Evolutionary conservation across 1,140 invertebrate species (phyloP).

Genomic region (Metopolophium dirhodum): DNA sequence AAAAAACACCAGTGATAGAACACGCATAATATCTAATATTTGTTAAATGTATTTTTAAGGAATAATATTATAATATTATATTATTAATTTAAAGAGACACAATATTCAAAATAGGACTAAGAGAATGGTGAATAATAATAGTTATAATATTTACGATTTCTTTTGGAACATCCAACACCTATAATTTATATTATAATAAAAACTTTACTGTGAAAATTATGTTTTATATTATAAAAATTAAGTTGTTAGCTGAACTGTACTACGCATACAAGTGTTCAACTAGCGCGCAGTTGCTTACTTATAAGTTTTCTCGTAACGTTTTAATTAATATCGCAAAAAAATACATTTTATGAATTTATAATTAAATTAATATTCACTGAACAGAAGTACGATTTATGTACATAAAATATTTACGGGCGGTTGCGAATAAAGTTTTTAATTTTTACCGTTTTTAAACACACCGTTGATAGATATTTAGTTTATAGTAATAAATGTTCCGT

Average conservation of each 20-base stretch:
- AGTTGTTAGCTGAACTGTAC: background rate
- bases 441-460: background rate
- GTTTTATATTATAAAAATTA: background rate
- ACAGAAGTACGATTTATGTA: conserved; percentile 11
- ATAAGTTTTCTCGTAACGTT: conserved; percentile 60
- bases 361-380: conserved; percentile 45
- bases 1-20: background rate
- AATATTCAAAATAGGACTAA: background rate
- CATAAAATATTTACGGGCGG: conserved; percentile 22
- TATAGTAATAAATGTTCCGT: background rate
- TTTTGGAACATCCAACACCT: background rate
- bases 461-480: conserved; percentile 17
- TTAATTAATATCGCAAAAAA: conserved; percentile 32
- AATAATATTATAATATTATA: too few species aligned
- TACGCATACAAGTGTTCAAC: background rate
- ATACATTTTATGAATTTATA: conserved; percentile 35
- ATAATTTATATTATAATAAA: background rate
- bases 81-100: too few species aligned
- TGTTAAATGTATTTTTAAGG: too few species aligned
- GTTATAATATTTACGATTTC: background rate
- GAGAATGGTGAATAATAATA: background rate
- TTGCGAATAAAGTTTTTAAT: conserved; percentile 19
- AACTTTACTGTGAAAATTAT: background rate
- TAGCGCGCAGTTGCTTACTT: conserved; percentile 60
- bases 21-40: too few species aligned